Conservation (phyloP, 2,797 vertebrate genomes). For the Coluber constrictor region DNA sequence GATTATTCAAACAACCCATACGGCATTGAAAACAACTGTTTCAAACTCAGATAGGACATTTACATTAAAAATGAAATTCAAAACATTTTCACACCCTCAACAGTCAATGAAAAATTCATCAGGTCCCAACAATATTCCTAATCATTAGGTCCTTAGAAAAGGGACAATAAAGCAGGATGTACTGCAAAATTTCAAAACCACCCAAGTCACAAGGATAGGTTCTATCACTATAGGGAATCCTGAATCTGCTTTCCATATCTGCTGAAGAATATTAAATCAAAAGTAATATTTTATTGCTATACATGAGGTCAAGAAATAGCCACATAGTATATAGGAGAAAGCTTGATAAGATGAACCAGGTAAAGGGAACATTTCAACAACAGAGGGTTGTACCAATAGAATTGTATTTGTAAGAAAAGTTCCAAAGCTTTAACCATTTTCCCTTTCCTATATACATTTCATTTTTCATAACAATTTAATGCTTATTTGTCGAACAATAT, state of each 20-base stretch:
- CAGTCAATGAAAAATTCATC: background rate
- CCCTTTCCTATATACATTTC: background rate
- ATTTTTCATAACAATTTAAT: background rate
- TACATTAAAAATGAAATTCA: background rate
- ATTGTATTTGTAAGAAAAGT: background rate
- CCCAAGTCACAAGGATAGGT: background rate
- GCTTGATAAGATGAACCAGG: background rate
- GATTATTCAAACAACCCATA: background rate
- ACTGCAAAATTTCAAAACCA: background rate
- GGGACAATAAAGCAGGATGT: background rate
- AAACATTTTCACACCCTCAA: background rate
- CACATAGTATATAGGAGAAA: background rate
- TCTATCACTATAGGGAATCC: background rate
- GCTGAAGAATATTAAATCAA: background rate
- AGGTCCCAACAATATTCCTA: background rate
- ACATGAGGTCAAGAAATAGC: background rate
- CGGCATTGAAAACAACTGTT: background rate
- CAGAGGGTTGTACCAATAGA: background rate
- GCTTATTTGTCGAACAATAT: background rate
- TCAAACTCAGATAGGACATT: background rate
- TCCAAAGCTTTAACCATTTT: background rate
- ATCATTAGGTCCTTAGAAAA: background rate
- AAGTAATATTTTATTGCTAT: background rate
- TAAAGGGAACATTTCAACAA: background rate
- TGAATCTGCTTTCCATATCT: background rate